Percentiles rank a stretch among this genome's conserved stretches.
phyloP scores from a whole-genome alignment of 64 coral and sea anemone species.

The Montipora capricornis region DNA sequence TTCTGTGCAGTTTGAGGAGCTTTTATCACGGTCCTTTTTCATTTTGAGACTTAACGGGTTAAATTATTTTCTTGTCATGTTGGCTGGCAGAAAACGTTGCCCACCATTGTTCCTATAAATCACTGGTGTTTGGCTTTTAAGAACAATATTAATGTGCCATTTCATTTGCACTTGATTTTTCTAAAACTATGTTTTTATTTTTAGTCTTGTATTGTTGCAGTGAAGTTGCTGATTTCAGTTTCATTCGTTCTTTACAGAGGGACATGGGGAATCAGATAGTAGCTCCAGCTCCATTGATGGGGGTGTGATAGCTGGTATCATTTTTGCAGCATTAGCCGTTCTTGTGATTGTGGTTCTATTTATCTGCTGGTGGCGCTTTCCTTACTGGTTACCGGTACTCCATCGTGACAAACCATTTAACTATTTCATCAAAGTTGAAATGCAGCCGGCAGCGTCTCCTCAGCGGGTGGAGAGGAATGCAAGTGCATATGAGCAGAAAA shows the following conservation, averaged over 20 bases:
- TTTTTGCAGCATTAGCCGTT: conserved; percentile 65
- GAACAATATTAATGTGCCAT: no score
- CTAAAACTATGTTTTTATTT: no score
- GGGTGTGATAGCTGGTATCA: conserved; percentile 80
- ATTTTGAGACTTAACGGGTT: no score
- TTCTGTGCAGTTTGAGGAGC: no score
- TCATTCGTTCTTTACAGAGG: not conserved
- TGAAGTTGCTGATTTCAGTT: not conserved
- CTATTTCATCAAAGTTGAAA: conserved; percentile 84
- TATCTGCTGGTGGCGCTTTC: conserved; percentile 77
- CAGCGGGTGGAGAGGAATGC: conserved; percentile 38
- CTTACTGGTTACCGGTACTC: conserved; percentile 20
- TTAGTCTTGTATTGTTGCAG: not conserved
- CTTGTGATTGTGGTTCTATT: conserved; percentile 44
- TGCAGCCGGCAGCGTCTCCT: conserved; percentile 27
- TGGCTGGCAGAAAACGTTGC: no score
- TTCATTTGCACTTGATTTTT: no score
- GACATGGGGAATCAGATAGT: not conserved
- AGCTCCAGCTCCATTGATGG: conserved; percentile 10
- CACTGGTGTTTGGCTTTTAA: no score
- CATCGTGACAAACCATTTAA: conserved; percentile 82
- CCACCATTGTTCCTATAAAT: no score
- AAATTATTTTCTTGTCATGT: no score
- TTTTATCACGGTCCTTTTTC: no score
- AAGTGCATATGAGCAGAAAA: conserved; percentile 65